Base-by-base conservation (phyloP, 2,888 invertebrate species). In the Hypselothyrea guttata region DNA sequence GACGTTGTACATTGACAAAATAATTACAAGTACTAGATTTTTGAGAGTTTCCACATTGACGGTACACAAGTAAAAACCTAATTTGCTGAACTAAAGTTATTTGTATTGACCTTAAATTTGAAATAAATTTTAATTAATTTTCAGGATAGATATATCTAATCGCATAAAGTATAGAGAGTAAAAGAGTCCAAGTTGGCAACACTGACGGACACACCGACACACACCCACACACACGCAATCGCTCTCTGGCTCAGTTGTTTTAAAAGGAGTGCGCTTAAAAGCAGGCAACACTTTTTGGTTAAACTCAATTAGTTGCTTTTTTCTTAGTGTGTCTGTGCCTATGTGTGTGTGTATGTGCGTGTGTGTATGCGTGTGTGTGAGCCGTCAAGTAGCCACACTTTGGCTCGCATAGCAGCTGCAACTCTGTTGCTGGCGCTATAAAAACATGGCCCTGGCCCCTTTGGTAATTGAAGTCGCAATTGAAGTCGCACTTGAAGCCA, bases 251-350 rank as follows among this genome's bases (percentile, higher is more conserved):
- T n/a, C n/a, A n/a, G n/a, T n/a, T n/a, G n/a, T n/a, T n/a, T n/a
- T n/a, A n/a, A n/a, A 8, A 0, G 48, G 45, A 13, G 31, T 11
- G 52, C 60, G 49, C 67, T 59, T 30, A 66, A 67, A 59, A 60
- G 68, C 68, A 61, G 54, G 46, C 67, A 54, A 42, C 54, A 56
- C 56, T 55, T 74, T 71, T 53, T 56, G 16, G 18, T 57, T 67
- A 75, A 78, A 75, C 72, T 78, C 73, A 74, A 74, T 78, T 74
- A 74, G 75, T 67, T 68, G 69, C 44, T 35, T 1, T 52, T 56
- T 68, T 68, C 45, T 59, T 66, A 45, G 71, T 16, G 18, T 47
- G 53, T 22, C n/a, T n/a, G n/a, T n/a, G n/a, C n/a, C n/a, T n/a
- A 34, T 16, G 22, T 28, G 35, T 15, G 40, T 40, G 42, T 11